Conservation (phyloP, 2,888 invertebrate genomes). For the Cephus sareptanus region DNA sequence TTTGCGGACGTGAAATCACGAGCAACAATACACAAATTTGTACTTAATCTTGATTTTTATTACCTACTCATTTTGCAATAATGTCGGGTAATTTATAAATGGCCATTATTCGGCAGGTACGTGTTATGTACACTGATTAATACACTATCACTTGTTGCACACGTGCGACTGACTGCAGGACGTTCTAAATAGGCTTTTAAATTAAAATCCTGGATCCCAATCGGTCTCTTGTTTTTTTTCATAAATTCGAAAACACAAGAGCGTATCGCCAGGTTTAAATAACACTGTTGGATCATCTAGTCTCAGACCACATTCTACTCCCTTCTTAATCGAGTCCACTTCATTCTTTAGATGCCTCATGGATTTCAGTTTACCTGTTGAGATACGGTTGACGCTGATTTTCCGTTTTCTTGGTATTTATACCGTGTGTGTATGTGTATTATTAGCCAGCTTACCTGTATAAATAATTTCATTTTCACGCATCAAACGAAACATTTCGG, state of each 20-base stretch:
- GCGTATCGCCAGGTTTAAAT: constrained; percentile 80
- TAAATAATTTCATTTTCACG: constrained; percentile 75
- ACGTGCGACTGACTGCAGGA: too few species aligned
- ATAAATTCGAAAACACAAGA: constrained; percentile 80
- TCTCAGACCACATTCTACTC: constrained; percentile 90
- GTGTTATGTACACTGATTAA: too few species aligned
- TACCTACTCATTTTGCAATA: too few species aligned
- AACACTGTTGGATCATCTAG: constrained; percentile 74
- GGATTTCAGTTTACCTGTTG: constrained; percentile 79
- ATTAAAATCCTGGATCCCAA: constrained; percentile 90
- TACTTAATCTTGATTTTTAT: constrained; percentile 43
- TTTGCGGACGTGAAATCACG: not conserved
- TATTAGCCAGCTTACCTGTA: constrained; percentile 71
- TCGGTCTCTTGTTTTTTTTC: constrained; percentile 74
- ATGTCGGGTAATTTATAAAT: too few species aligned
- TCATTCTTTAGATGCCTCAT: constrained; percentile 92
- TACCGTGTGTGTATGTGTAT: constrained; percentile 55
- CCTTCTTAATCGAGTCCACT: constrained; percentile 83
- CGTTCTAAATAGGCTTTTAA: not conserved
- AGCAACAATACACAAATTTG: constrained; percentile 56
- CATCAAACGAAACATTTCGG: constrained; percentile 75
- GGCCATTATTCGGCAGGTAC: too few species aligned
- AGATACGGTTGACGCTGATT: constrained; percentile 85
- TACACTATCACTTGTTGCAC: too few species aligned
- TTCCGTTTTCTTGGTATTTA: constrained; percentile 90